Base-by-base conservation (phyloP, 2,113 vertebrate genomes). In the Megalops atlanticus region DNA sequence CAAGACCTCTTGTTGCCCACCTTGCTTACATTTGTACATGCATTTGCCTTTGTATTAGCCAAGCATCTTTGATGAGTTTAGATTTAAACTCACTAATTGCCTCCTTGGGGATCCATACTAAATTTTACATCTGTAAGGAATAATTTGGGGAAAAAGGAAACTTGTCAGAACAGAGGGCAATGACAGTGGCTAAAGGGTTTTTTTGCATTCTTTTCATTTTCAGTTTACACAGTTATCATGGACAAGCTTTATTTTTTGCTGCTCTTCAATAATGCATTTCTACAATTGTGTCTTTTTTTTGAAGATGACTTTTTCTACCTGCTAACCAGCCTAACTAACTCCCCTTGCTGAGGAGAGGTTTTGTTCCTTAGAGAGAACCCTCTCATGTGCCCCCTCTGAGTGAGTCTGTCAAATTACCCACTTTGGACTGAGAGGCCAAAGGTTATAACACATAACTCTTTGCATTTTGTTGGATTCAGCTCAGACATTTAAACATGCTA, bases 61-160 rank as follows among this genome's bases (percentile, higher is more conserved):
- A 45, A 74, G 49, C 24, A 75, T 74, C 35, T 64, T 74, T 81
- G 36, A 74, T 43, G 71, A 75, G 33, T 74, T 81, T 75, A 33
- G 71, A 58, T 52, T 36, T 35, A 38, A 64, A 74, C 24, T 43
- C 12, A 38, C 8, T 74, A 75, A 64, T 74, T 74, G 27, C 36
- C n/a, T 81, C 79, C 71, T 41, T 64, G 7, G 79, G 72, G 72
- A 31, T 33, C 79, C 27, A n/a, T 18, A 31, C 36, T 80, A 80
- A 54, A 36, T 33, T 71, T 35, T 35, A 71, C 68, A 70, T 79
- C 31, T 47, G 31, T 70, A 43, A 47, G 68, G 58, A 43, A 35
- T 47, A 79, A 71, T 79, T 70, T 70, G 40, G 18, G 52, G 10
- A n/a, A 77, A 69, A 71, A 78, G 24, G 52, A 78, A 43, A 18